A percentile compares a stretch with the other conserved stretches of the same genome.
These are phyloP conservation scores for Ips nitidus DNA, from an alignment of 1,140 invertebrate genomes.

Conservation along the genomic window DNA sequence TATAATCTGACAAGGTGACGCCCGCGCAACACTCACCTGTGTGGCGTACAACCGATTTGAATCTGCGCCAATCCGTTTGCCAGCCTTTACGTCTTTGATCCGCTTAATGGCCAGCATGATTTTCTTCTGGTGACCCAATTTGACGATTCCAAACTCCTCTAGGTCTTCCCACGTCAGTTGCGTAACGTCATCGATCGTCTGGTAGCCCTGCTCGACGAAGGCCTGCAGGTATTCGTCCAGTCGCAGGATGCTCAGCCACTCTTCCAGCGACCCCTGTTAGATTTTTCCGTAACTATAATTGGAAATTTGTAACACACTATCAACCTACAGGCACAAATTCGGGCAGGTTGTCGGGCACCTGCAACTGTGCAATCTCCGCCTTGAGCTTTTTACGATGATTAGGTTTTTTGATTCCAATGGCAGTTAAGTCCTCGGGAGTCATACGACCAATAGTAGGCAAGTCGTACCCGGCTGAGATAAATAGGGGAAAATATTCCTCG, in stretches of 20 bases:
- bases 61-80: constrained; percentile 72
- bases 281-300: constrained; percentile 31
- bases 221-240: constrained; percentile 90
- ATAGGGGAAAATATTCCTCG: constrained; percentile 93
- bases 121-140: constrained; percentile 97
- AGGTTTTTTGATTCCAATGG: constrained; percentile 93
- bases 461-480: constrained; percentile 95
- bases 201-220: constrained; percentile 89
- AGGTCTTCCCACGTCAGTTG: constrained; percentile 98
- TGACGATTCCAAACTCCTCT: constrained; percentile 96
- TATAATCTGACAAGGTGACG: too few relatives aligned
- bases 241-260: constrained; percentile 88
- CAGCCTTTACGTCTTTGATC: constrained; percentile 90
- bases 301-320: background rate
- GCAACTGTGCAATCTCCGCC: constrained; percentile 92
- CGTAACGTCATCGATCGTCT: constrained; percentile 87
- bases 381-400: constrained; percentile 95
- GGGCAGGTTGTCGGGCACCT: constrained; percentile 89
- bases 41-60: constrained; percentile 59
- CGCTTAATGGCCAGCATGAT: constrained; percentile 95
- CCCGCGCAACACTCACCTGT: constrained; percentile 42
- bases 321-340: constrained; percentile 83
- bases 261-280: constrained; percentile 79
- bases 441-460: constrained; percentile 95
- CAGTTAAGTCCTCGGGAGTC: constrained; percentile 93